Percentiles rank a stretch among this genome's conserved stretches.
Evolutionary conservation across 2,113 vertebrate species (phyloP).

Genomic region (Nestor notabilis): DNA sequence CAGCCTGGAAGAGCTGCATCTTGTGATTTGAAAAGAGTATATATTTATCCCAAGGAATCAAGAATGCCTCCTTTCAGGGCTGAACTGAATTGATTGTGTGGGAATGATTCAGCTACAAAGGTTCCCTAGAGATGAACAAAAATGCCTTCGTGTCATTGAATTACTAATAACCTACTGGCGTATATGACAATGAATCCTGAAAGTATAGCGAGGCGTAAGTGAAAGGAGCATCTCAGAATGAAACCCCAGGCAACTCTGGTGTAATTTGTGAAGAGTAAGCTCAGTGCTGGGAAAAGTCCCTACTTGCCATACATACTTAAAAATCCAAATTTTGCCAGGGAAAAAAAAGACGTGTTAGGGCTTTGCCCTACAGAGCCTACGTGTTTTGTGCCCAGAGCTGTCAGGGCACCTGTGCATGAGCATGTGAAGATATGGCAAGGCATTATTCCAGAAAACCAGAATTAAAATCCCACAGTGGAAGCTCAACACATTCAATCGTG

Average conservation of each 20-base stretch:
- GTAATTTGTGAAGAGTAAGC: neutral
- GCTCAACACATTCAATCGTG: neutral
- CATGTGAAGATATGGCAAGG: neutral
- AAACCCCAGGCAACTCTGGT: conserved; percentile 25
- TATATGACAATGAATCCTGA: conserved; percentile 63
- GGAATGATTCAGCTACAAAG: conserved; percentile 64
- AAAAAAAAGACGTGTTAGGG: neutral
- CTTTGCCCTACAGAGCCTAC: neutral
- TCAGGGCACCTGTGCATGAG: neutral
- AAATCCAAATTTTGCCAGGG: neutral
- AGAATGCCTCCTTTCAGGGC: conserved; percentile 62
- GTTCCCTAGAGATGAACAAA: conserved; percentile 69
- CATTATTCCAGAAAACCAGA: neutral
- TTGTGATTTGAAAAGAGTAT: conserved; percentile 61
- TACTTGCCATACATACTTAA: neutral
- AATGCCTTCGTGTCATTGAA: conserved; percentile 54
- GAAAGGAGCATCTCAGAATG: conserved; percentile 47
- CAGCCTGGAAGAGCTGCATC: conserved; percentile 47
- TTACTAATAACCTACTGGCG: conserved; percentile 62
- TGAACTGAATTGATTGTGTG: conserved; percentile 64
- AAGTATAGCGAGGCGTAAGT: conserved; percentile 33
- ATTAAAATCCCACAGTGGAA: neutral
- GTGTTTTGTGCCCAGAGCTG: neutral
- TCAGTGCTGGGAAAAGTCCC: conserved; percentile 15
- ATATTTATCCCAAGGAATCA: conserved; percentile 65